Percentiles rank a stretch among this genome's conserved stretches.
Evolutionary conservation across 1,140 invertebrate genomes (phyloP).

Genomic region (Sinella curviseta): DNA sequence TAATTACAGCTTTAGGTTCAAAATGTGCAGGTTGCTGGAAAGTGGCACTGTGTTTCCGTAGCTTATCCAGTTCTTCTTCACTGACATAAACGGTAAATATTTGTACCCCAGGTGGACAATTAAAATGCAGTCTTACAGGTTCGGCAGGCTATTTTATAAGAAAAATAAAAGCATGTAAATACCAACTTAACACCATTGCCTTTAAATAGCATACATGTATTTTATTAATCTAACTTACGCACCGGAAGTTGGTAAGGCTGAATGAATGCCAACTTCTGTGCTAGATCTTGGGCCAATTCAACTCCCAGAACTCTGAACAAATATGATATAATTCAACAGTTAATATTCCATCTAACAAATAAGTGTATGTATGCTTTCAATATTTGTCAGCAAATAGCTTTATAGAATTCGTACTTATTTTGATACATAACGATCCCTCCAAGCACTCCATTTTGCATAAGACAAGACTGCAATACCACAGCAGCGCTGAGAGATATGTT

Average conservation of each 20-base stretch:
- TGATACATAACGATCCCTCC: conserved; percentile 78
- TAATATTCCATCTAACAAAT: no score
- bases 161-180: conserved; percentile 18
- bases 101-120: conserved; percentile 74
- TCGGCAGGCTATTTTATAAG: conserved; percentile 45
- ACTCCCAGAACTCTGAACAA: conserved; percentile 70
- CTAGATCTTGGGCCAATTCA: conserved; percentile 70
- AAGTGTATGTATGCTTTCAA: conserved; percentile 20
- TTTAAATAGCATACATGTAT: conserved; percentile 7
- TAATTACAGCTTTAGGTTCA: conserved; percentile 26
- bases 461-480: conserved; percentile 74
- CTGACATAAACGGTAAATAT: conserved; percentile 73
- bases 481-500: conserved; percentile 78
- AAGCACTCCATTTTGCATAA: conserved; percentile 69
- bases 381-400: conserved; percentile 20
- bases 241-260: conserved; percentile 78
- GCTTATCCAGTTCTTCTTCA: conserved; percentile 61
- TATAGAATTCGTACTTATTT: conserved; percentile 66
- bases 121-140: conserved; percentile 59
- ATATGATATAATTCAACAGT: conserved; percentile 52
- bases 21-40: conserved; percentile 39
- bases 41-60: conserved; percentile 50
- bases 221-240: conserved; percentile 38
- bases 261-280: conserved; percentile 73
- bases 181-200: no score